Percentiles rank a stretch among this genome's conserved stretches.
Evolutionary conservation across 2,113 vertebrate species (phyloP).

Genomic region (Ursus arctos): DNA sequence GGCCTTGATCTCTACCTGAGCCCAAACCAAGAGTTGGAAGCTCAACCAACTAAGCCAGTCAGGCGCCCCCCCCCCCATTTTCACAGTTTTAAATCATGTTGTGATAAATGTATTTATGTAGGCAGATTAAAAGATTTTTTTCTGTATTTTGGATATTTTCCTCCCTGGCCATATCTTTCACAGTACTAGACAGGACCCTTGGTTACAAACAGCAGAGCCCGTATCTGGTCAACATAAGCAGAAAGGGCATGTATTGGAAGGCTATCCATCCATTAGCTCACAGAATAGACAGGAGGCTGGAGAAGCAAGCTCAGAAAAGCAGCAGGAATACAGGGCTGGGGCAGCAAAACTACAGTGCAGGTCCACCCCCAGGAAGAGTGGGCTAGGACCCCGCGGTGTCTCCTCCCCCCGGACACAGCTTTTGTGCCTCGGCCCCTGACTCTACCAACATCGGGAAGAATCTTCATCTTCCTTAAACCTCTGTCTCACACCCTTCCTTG

Average conservation of each 20-base stretch:
- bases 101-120: background rate
- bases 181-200: background rate
- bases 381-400: fast-evolving
- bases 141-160: background rate
- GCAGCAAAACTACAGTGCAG: background rate
- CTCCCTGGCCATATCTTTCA: background rate
- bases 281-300: background rate
- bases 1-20: background rate
- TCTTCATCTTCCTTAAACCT: background rate
- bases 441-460: background rate
- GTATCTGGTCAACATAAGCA: background rate
- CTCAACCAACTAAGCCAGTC: background rate
- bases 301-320: background rate
- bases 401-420: background rate
- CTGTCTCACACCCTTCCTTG: background rate
- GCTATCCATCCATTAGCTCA: background rate
- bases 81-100: background rate
- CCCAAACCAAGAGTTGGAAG: background rate
- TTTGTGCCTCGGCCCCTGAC: background rate
- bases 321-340: background rate
- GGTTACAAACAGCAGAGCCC: background rate
- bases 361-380: background rate
- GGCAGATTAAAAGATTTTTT: background rate
- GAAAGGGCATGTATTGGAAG: background rate
- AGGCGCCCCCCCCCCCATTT: background rate